Percentiles rank a stretch among this genome's conserved stretches.
phyloP scores from a whole-genome alignment of 2,888 invertebrate genomes.

The Dioctria rufipes region DNA sequence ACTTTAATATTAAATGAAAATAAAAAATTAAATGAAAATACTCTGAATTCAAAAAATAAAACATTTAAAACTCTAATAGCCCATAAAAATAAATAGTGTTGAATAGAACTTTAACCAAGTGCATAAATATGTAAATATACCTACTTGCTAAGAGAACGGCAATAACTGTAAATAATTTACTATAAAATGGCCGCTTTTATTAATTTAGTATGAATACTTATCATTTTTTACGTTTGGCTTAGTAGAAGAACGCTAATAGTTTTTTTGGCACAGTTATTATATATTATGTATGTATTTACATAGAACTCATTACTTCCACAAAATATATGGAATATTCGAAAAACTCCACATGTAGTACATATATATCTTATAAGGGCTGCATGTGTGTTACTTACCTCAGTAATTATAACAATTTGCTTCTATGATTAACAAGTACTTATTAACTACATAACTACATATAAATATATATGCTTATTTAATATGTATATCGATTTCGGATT shows the following conservation, averaged over 20 bases:
- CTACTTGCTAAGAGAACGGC: not conserved
- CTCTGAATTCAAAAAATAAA: conserved; percentile 17
- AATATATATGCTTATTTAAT: too few species aligned
- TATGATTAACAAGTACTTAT: conserved; percentile 28
- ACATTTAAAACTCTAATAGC: too few species aligned
- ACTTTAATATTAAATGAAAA: conserved; percentile 26
- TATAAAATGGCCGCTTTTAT: not conserved
- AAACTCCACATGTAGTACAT: conserved; percentile 7
- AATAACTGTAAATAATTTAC: conserved; percentile 38
- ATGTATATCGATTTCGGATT: too few species aligned
- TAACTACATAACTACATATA: not conserved
- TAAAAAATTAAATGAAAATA: conserved; percentile 33
- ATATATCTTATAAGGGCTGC: conserved; percentile 11
- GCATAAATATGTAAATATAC: too few species aligned
- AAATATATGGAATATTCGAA: not conserved
- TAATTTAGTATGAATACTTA: not conserved
- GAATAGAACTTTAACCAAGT: too few species aligned
- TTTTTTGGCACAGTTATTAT: conserved; percentile 1
- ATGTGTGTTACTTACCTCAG: conserved; percentile 18
- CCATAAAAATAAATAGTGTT: too few species aligned
- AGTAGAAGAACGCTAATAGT: conserved; percentile 11
- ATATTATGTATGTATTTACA: not conserved
- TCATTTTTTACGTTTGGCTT: conserved; percentile 9
- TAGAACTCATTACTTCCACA: conserved; percentile 18
- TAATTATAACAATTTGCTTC: conserved; percentile 39